Conservation (phyloP, 2,113 vertebrate species). For the Thermophis baileyi region DNA sequence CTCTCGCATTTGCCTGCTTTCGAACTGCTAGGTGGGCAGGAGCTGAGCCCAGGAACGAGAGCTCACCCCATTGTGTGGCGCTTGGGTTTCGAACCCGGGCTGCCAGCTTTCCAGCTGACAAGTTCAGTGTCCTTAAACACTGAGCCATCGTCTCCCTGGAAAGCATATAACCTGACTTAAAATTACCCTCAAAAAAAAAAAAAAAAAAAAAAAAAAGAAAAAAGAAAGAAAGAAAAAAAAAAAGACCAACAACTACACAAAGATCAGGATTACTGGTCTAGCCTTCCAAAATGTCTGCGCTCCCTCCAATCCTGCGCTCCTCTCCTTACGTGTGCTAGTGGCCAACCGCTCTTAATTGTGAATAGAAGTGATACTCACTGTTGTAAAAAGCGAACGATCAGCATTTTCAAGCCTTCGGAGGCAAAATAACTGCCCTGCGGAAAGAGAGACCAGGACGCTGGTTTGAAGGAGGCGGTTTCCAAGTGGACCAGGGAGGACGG, state of each 20-base stretch:
- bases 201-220: too few relatives aligned
- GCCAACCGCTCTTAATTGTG: too few relatives aligned
- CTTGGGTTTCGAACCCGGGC: too few relatives aligned
- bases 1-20: too few relatives aligned
- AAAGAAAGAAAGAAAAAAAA: too few relatives aligned
- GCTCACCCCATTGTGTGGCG: too few relatives aligned
- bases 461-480: not conserved
- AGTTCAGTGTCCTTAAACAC: too few relatives aligned
- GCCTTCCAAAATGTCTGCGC: not conserved
- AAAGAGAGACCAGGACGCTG: not conserved
- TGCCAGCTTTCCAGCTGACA: too few relatives aligned
- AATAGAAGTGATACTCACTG: constrained; percentile 73
- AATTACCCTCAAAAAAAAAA: not conserved
- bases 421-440: constrained; percentile 83
- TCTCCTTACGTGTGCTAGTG: not conserved
- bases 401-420: constrained; percentile 78
- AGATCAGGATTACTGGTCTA: not conserved
- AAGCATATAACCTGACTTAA: not conserved
- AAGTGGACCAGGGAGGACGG: not conserved
- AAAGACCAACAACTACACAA: not conserved
- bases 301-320: too few relatives aligned
- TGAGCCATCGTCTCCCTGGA: too few relatives aligned
- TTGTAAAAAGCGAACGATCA: constrained; percentile 81
- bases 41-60: too few relatives aligned
- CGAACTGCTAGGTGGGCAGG: too few relatives aligned